Conservation (phyloP, 2,888 invertebrate genomes). For the Prosopocoilus inquinatus region DNA sequence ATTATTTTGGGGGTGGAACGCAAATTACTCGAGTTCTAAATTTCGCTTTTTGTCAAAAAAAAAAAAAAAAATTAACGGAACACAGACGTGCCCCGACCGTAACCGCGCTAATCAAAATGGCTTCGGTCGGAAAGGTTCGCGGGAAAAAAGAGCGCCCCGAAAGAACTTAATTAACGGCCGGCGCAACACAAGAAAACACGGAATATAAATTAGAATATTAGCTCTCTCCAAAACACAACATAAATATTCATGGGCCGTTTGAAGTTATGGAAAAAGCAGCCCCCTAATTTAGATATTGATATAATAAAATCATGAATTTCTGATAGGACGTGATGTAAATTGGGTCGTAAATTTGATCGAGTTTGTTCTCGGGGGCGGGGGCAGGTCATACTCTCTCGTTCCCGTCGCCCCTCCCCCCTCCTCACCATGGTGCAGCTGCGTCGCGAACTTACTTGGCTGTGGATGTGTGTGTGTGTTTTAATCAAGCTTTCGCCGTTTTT, state of each 20-base stretch:
- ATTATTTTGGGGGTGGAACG: too few species aligned
- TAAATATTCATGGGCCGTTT: slow-evolving; percentile 19
- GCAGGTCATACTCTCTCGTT: neutral
- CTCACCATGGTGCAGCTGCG: neutral
- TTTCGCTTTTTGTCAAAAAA: too few species aligned
- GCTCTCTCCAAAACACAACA: slow-evolving; percentile 11
- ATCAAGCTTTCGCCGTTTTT: neutral
- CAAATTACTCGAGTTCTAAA: too few species aligned
- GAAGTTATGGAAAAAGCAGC: slow-evolving; percentile 16
- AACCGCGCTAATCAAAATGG: too few species aligned
- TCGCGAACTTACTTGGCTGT: neutral
- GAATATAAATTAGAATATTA: slow-evolving; percentile 25
- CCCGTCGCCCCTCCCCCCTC: neutral
- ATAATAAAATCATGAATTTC: slow-evolving; percentile 14
- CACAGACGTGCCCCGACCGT: too few species aligned
- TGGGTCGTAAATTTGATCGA: neutral
- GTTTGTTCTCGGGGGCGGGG: neutral
- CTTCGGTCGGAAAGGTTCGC: neutral
- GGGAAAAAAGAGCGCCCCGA: neutral
- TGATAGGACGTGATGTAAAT: slow-evolving; percentile 12
- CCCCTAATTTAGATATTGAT: slow-evolving; percentile 11
- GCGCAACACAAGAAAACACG: slow-evolving; percentile 12
- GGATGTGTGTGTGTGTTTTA: neutral
- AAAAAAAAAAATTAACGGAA: too few species aligned
- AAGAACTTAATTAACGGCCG: slow-evolving; percentile 2